Evolutionary conservation across 2,888 invertebrate genomes (phyloP).

Genomic region (Drosophila stalkeri): DNA sequence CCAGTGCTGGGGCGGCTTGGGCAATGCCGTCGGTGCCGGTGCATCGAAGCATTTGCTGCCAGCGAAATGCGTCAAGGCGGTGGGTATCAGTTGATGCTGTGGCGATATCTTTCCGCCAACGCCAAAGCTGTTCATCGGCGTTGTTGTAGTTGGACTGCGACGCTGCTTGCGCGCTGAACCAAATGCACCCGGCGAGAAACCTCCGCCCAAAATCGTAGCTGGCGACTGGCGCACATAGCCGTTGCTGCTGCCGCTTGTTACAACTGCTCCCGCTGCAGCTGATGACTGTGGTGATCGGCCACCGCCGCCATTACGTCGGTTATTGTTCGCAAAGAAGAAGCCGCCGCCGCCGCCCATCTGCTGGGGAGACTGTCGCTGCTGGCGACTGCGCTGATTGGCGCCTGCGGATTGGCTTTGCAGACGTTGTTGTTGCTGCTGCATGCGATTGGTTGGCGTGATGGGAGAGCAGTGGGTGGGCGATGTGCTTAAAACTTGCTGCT

Average conservation of each 20-base stretch:
- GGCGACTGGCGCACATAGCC: conserved; percentile 73
- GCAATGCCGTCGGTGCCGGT: conserved; percentile 91
- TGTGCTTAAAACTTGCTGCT: conserved; percentile 67
- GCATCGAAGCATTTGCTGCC: conserved; percentile 94
- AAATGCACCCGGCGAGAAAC: conserved; percentile 52
- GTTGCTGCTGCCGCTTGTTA: conserved; percentile 31
- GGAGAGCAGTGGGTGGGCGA: conserved; percentile 55
- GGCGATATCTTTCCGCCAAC: conserved; percentile 79
- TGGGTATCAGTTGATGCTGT: conserved; percentile 83
- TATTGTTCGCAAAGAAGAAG: conserved; percentile 68
- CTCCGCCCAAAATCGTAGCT: conserved; percentile 78
- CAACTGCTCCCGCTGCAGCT: conserved; percentile 6
- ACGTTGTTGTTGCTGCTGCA: conserved; percentile 50
- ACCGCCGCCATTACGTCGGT: conserved; percentile 57
- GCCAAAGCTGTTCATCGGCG: conserved; percentile 41
- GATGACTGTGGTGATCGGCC: conserved; percentile 68
- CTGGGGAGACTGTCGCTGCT: conserved; percentile 74
- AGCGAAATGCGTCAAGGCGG: conserved; percentile 86
- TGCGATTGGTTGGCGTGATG: conserved; percentile 58
- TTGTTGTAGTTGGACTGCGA: conserved; percentile 59
- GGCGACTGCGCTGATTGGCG: conserved; percentile 66
- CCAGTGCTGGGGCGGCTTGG: conserved; percentile 93
- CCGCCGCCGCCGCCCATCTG: conserved; percentile 61
- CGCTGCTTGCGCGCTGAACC: conserved; percentile 78
- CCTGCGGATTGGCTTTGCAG: conserved; percentile 68